These are phyloP conservation scores for Tarsius wallacei DNA, from an alignment of 2,797 vertebrate species.

Conservation along the genomic window DNA sequence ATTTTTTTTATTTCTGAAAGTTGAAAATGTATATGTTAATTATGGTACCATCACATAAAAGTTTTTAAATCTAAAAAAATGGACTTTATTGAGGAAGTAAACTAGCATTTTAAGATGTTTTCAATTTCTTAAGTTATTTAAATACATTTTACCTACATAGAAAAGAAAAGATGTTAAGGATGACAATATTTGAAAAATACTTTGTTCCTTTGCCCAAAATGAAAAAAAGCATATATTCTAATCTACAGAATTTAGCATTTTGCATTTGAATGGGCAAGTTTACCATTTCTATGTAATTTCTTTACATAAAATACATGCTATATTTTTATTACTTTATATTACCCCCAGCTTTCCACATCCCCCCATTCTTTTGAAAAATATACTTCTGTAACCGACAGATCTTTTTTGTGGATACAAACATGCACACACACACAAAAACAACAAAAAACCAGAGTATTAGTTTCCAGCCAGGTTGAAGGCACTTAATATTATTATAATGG, in stretches of 20 bases:
- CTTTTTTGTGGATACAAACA: conserved; percentile 32
- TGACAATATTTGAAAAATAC: conserved; percentile 26
- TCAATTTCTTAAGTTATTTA: conserved; percentile 47
- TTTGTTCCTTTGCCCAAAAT: background rate
- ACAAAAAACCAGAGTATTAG: conserved; percentile 22
- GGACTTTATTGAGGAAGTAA: background rate
- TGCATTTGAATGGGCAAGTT: background rate
- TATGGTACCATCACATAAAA: conserved; percentile 43
- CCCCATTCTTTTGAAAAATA: conserved; percentile 31
- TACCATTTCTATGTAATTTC: background rate
- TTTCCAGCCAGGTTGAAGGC: background rate
- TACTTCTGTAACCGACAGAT: conserved; percentile 21
- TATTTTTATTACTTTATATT: conserved; percentile 30
- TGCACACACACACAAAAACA: conserved; percentile 39
- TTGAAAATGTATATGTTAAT: conserved; percentile 6
- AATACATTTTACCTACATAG: conserved; percentile 31
- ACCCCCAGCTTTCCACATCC: conserved; percentile 21
- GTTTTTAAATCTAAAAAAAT: conserved; percentile 60
- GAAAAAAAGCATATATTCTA: conserved; percentile 39
- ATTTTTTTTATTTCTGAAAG: conserved; percentile 74
- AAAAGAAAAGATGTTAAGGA: conserved; percentile 13
- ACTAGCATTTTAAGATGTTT: background rate
- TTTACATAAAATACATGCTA: background rate
- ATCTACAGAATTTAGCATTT: conserved; percentile 44
- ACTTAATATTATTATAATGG: conserved; percentile 33